Base-by-base conservation (phyloP, 2,113 vertebrate species). In the Nyctibius bracteatus region DNA sequence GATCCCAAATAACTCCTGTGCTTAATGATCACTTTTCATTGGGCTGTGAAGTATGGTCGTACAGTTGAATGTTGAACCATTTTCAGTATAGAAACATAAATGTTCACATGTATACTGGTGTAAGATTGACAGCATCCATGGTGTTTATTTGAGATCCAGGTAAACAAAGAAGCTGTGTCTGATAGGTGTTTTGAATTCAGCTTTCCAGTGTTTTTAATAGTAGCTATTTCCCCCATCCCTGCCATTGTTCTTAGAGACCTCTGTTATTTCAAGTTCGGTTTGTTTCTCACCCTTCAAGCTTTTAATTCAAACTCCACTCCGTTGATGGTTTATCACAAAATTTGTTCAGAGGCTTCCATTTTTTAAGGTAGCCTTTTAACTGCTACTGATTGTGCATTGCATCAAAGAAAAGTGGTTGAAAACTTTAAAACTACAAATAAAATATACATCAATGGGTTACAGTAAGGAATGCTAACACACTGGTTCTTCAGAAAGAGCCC, bases 371-470 rank as follows among this genome's bases (percentile, higher is more conserved):
- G 80, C 30, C 89, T 97, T 96, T 92, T 71, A 96, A 93, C 81
- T 81, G 35, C 49, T 59, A 14, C 68, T 89, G 91, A 82, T 94
- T 96, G 95, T 88, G 86, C 65, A 93, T 46, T 81, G 57, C 92
- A 96, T 97, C 86, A 97, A 96, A 97, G 92, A 88, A 66, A 72
- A 28, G 86, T 41, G 44, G 90, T 97, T 95, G 96, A 96, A 93
- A 96, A 97, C 81, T 88, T 97, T 92, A 97, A 97, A 97, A 92
- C 74, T 72, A 93, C 92, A 96, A 96, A 92, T 98, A 92, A 97
- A 98, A 97, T 97, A 94, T 94, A 96, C 79, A 92, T 97, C 96
- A 97, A 23, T 97, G 85, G 66, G 66, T 96, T 90, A 61, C 58
- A 92, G 92, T 70, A 96, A 95, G 97, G 78, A 95, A 92, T 95